Percentiles rank a stretch among this genome's conserved stretches.
phyloP scores from a whole-genome alignment of 2,113 vertebrate genomes.

The Misgurnus mizolepis region DNA sequence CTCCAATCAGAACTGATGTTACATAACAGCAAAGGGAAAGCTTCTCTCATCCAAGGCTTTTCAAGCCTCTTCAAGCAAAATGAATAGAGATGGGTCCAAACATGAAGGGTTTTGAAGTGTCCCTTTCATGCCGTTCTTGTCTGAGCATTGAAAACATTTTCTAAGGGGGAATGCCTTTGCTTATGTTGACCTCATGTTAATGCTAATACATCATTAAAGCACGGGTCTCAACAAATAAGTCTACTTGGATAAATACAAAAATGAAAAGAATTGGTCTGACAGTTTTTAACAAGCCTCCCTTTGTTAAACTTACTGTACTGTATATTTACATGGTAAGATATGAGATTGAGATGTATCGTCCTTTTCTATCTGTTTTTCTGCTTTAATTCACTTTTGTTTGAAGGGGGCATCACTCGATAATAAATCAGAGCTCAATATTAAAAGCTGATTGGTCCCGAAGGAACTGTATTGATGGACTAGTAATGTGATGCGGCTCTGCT shows the following conservation, averaged over 20 bases:
- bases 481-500: conserved; percentile 46
- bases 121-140: background rate
- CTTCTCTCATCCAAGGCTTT: background rate
- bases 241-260: too few species aligned
- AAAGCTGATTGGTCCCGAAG: background rate
- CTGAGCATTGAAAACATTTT: background rate
- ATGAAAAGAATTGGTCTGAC: conserved; percentile 63
- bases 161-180: conserved; percentile 8
- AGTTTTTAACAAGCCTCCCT: conserved; percentile 65
- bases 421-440: conserved; percentile 30
- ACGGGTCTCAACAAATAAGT: conserved; percentile 33
- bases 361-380: conserved; percentile 24
- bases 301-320: conserved; percentile 55
- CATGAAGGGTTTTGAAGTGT: conserved; percentile 13
- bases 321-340: conserved; percentile 52
- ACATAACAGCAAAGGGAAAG: background rate
- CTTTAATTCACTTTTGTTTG: conserved; percentile 4
- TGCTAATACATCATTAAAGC: conserved; percentile 59
- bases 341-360: conserved; percentile 32
- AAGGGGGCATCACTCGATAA: background rate
- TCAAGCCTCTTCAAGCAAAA: background rate
- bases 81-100: background rate
- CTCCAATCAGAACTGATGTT: background rate
- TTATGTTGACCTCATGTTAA: conserved; percentile 45
- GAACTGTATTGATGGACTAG: conserved; percentile 13